phyloP scores from a whole-genome alignment of 2,797 vertebrate species.

The Falco columbarius region DNA sequence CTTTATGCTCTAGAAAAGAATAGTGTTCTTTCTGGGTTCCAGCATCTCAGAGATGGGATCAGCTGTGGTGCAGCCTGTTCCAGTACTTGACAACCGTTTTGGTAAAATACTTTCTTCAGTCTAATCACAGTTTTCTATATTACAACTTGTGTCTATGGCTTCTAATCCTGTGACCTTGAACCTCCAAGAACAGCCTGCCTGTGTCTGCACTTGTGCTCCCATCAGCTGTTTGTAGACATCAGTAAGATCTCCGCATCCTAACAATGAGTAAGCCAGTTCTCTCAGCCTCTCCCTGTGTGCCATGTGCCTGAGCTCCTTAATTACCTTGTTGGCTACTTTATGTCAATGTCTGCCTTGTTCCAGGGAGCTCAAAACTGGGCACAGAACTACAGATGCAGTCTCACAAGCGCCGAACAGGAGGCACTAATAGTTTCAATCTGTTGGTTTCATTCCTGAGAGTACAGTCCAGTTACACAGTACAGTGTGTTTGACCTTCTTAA shows the following conservation, averaged over 20 bases:
- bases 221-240: not conserved
- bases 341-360: not conserved
- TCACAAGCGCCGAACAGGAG: not conserved
- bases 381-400: not conserved
- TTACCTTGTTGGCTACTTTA: not conserved
- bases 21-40: not conserved
- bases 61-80: not conserved
- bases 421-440: not conserved
- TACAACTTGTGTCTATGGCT: not conserved
- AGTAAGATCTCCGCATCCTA: not conserved
- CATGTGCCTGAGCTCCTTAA: not conserved
- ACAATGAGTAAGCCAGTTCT: not conserved
- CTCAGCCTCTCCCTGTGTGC: not conserved
- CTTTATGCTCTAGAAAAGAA: not conserved
- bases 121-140: not conserved
- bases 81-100: not conserved
- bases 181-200: not conserved
- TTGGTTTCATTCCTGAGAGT: not conserved
- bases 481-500: not conserved
- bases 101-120: not conserved
- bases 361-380: not conserved
- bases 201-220: not conserved
- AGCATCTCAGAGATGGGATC: not conserved
- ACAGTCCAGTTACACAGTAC: not conserved
- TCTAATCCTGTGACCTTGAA: not conserved